Conservation (phyloP, 2,797 vertebrate genomes). For the Pipistrellus pygmaeus region DNA sequence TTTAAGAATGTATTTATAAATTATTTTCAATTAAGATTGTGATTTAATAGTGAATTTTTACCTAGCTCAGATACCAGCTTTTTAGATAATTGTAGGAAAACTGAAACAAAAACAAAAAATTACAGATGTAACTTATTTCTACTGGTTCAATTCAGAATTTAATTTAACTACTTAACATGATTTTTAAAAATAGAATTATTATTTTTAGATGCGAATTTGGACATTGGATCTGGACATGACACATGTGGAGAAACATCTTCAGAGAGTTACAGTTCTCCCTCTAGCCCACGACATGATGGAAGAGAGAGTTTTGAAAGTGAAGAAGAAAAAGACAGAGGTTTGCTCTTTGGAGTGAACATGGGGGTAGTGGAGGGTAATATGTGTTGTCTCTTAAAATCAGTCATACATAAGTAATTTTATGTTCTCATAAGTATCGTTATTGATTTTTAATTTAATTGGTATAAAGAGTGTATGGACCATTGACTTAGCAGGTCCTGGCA, state of each 20-base stretch:
- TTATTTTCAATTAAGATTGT: conserved; percentile 51
- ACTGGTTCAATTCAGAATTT: conserved; percentile 46
- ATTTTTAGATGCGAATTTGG: conserved; percentile 90
- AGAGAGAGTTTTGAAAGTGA: conserved; percentile 95
- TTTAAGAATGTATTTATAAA: conserved; percentile 33
- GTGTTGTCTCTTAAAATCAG: conserved; percentile 34
- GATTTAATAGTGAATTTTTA: conserved; percentile 38
- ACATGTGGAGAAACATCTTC: conserved; percentile 95
- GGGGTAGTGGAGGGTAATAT: not conserved
- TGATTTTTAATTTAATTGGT: conserved; percentile 27
- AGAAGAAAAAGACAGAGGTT: conserved; percentile 95
- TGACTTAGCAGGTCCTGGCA: not conserved
- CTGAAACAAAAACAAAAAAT: not conserved
- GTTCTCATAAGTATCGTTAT: not conserved
- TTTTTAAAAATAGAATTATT: conserved; percentile 81
- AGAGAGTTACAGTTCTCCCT: conserved; percentile 96
- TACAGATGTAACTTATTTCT: conserved; percentile 63
- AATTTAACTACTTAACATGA: conserved; percentile 54
- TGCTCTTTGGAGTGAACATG: conserved; percentile 74
- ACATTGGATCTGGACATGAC: conserved; percentile 91
- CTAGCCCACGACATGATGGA: conserved; percentile 93
- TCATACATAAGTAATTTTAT: not conserved
- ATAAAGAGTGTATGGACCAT: not conserved
- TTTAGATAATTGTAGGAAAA: conserved; percentile 47
- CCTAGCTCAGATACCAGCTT: not conserved